Base-by-base conservation (phyloP, 2,797 vertebrate species). In the Coccyzus lansbergi region DNA sequence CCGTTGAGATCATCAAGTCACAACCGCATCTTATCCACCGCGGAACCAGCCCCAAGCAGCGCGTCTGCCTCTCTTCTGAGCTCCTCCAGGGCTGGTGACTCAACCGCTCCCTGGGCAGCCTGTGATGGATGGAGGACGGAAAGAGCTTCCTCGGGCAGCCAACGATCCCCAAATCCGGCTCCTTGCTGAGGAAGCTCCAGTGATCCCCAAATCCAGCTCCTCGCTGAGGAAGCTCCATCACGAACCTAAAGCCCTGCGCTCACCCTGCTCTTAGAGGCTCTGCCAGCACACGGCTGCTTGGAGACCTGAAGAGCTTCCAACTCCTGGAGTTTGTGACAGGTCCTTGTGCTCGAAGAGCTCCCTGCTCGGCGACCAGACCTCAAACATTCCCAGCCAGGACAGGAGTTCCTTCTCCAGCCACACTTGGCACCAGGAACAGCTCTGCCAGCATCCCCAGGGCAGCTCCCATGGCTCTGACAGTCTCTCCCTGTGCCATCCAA, bases 281-380 rank as follows among this genome's bases (percentile, higher is more conserved):
- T 76, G 95, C 92, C 92, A 93, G 81, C 75, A 51, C 49, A 28
- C 0, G 6, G 65, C 86, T 88, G 71, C 72, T 83, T 6, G 1
- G 52, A 80, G 76, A 52, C 34, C 83, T 38, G 10, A 74, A 80
- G 85, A 44, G 44, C 90, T 94, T 20, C 90, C 88, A 3, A 31
- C 64, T 93, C 94, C 88, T 82, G 86, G 86, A 76, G 51, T 80
- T 83, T 8, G 22, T 60, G 92, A 92, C 93, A 94, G 21, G 69
- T 0, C 11, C 76, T 88, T 78, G 90, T 2, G 12, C 90, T n/a
- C 6, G 3, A 82, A 11, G 62, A 31, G 77, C 90, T 65, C 56
- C 67, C 81, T 48, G 7, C 86, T 42, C 22, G 1, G 40, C 7
- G 2, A 11, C 34, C 68, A 49, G 85, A 55, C 71, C 72, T 62